A percentile compares a stretch with the other conserved stretches of the same genome.
phyloP scores from a whole-genome alignment of 2,888 invertebrate species.

The Brenthis daphne region DNA sequence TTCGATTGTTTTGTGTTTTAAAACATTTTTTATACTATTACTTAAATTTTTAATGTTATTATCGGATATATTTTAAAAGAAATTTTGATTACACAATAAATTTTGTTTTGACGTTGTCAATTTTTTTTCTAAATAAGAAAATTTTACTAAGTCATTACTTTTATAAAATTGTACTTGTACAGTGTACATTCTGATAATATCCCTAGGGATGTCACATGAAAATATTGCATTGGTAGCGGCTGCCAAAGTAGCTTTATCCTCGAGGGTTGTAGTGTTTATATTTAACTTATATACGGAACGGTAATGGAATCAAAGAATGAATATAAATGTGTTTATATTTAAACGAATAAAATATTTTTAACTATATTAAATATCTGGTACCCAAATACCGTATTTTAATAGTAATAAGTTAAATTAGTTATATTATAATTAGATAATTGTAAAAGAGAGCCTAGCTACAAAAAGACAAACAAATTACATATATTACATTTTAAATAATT shows the following conservation, averaged over 20 bases:
- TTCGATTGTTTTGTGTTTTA: too few relatives aligned
- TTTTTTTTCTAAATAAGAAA: too few relatives aligned
- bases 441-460: too few relatives aligned
- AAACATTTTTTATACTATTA: too few relatives aligned
- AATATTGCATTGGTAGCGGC: conserved; percentile 32
- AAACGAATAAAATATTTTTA: not conserved
- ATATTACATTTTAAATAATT: too few relatives aligned
- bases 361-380: not conserved
- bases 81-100: too few relatives aligned
- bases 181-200: conserved; percentile 28
- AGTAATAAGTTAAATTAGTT: too few relatives aligned
- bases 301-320: conserved; percentile 30
- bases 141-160: conserved; percentile 1
- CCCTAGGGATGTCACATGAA: conserved; percentile 33
- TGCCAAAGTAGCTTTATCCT: conserved; percentile 32
- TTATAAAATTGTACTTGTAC: conserved; percentile 7
- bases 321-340: not conserved
- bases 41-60: too few relatives aligned
- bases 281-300: conserved; percentile 32
- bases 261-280: conserved; percentile 28
- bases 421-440: too few relatives aligned
- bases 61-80: too few relatives aligned
- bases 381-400: not conserved
- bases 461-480: too few relatives aligned
- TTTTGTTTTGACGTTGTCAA: too few relatives aligned